Evolutionary conservation across 2,888 invertebrate genomes (phyloP), one percentile per base, ranked within the genome.

Genomic region (Rapana venosa): DNA sequence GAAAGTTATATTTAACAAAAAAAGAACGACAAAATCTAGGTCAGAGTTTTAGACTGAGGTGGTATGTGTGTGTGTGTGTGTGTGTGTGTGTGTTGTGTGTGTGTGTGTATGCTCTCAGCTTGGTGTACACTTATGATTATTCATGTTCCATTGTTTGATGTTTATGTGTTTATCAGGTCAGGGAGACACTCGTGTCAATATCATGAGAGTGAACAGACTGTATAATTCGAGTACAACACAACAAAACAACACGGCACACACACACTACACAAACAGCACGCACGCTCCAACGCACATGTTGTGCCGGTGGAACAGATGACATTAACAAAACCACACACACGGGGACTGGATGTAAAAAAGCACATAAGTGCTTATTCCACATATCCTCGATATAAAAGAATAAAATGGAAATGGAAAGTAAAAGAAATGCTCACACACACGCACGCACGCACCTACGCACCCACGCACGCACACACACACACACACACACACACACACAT

Each of bases 381-480:
- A n/a, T n/a, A n/a, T n/a, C n/a, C n/a, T n/a, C n/a, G n/a, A n/a
- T n/a, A n/a, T n/a, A n/a, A n/a, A n/a, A n/a, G n/a, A n/a, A n/a
- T n/a, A n/a, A n/a, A n/a, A n/a, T n/a, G n/a, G n/a, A n/a, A n/a
- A n/a, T n/a, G n/a, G n/a, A n/a, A n/a, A n/a, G n/a, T n/a, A n/a
- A n/a, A n/a, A n/a, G n/a, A n/a, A n/a, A n/a, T n/a, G n/a, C n/a
- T n/a, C n/a, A n/a, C n/a, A n/a, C n/a, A n/a, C n/a, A n/a, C n/a
- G n/a, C 79, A 79, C 15, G 22, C 79, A 79, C 30, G 22, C 79
- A 79, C 30, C 6, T 13, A n/a, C 79, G 5, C 30, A 79, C 47
- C 79, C 79, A 79, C 30, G 22, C 79, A n/a, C 30, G 6, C 22
- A 79, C 79, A 79, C 79, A 79, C 79, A 79, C 30, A 79, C 79